Percentiles rank a stretch among this genome's conserved stretches.
These are phyloP conservation scores for Andricus curvator DNA, from an alignment of 2,888 invertebrate species.

Conservation along the genomic window DNA sequence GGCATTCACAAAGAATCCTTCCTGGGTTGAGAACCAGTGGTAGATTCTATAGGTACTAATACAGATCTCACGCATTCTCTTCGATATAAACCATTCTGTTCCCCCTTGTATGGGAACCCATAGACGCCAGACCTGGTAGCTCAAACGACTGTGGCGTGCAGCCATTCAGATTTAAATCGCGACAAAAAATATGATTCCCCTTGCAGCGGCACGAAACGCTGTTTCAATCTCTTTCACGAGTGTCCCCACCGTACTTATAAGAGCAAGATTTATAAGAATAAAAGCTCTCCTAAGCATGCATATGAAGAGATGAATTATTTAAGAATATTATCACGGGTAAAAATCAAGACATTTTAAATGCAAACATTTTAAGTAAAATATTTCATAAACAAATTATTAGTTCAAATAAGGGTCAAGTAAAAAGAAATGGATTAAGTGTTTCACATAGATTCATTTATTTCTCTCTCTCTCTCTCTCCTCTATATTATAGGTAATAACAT, in stretches of 20 bases:
- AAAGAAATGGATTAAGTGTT: constrained; percentile 51
- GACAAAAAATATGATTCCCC: constrained; percentile 65
- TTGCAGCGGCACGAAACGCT: constrained; percentile 71
- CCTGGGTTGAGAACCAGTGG: constrained; percentile 64
- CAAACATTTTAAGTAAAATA: not conserved
- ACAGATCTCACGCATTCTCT: constrained; percentile 77
- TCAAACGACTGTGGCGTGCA: constrained; percentile 70
- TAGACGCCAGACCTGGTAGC: constrained; percentile 48
- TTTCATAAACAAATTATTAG: not conserved
- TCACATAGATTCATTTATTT: constrained; percentile 64
- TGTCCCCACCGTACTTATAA: constrained; percentile 51
- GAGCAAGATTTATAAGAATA: constrained; percentile 23
- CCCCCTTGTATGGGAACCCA: constrained; percentile 69
- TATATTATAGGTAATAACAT: constrained; percentile 63
- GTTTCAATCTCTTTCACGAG: constrained; percentile 70
- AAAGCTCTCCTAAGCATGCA: constrained; percentile 6
- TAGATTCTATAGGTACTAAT: constrained; percentile 72
- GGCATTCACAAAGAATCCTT: constrained; percentile 33
- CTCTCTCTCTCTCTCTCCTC: constrained; percentile 61
- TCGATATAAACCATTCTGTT: constrained; percentile 74
- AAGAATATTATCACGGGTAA: not conserved
- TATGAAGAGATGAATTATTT: not conserved
- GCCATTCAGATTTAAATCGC: constrained; percentile 78
- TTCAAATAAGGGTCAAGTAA: constrained; percentile 8
- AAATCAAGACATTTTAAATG: not conserved